phyloP scores from a whole-genome alignment of 1,140 invertebrate species.

The Lordiphosa clarofinis region DNA sequence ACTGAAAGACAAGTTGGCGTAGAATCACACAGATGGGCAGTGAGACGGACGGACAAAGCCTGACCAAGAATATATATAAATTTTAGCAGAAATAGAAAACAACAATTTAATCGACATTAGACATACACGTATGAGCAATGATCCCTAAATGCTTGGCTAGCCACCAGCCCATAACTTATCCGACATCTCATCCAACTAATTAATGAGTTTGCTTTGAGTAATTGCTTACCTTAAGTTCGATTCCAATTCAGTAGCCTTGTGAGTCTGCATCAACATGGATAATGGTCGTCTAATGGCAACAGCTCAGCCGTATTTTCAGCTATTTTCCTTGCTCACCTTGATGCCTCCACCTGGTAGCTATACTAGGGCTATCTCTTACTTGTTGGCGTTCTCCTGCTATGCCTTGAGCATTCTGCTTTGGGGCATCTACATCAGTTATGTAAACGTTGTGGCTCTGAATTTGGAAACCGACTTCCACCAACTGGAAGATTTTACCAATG shows the following conservation, averaged over 20 bases:
- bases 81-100: too few relatives aligned
- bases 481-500: slow-evolving; percentile 44
- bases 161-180: neutral
- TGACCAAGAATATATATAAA: too few relatives aligned
- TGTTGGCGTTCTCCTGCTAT: slow-evolving; percentile 23
- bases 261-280: slow-evolving; percentile 11
- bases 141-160: slow-evolving; percentile 5
- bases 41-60: too few relatives aligned
- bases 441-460: slow-evolving; percentile 21
- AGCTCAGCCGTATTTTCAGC: slow-evolving; percentile 42
- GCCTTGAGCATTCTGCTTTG: slow-evolving; percentile 7
- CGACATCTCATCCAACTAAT: slow-evolving; percentile 30
- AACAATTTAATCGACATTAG: too few relatives aligned
- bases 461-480: slow-evolving; percentile 16
- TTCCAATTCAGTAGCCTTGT: neutral
- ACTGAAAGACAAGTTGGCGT: too few relatives aligned
- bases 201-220: slow-evolving; percentile 16
- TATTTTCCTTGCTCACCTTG: slow-evolving; percentile 39
- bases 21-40: too few relatives aligned
- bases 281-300: slow-evolving; percentile 24
- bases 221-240: neutral
- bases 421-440: slow-evolving; percentile 1
- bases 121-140: too few relatives aligned
- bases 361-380: neutral
- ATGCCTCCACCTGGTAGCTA: slow-evolving; percentile 37